Evolutionary conservation across 2,888 invertebrate genomes (phyloP), one percentile per base, ranked within the genome.

Genomic region (Leptopilina myrica): DNA sequence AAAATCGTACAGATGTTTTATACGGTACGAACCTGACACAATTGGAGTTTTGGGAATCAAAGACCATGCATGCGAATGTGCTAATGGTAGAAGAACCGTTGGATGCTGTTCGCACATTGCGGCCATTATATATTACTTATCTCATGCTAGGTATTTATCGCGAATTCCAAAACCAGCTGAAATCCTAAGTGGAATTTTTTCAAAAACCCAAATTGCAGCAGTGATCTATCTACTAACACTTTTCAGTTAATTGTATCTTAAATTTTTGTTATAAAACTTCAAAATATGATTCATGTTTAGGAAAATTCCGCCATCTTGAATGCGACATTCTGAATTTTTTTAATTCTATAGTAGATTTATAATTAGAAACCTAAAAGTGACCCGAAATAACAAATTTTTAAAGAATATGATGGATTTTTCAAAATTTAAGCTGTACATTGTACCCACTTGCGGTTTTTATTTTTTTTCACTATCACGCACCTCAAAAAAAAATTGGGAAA

Each of bases 81-180:
- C 78, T 43, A 78, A 78, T 69, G 78, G 78, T 12, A 33, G 53
- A 53, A 67, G 73, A 26, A 78, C 78, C 15, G 56, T 75, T 53
- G 78, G 75, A 15, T 73, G 77, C 43, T 73, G 66, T 67, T 66
- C 78, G 53, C 67, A 78, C 49, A 59, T 76, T 76, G 59, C 67
- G 43, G 76, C 82, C 4, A 66, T 83, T 53, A 56, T 81, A 26
- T 84, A 79, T 79, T 82, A 79, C 76, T 49, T 83, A 15, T 14
- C 56, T 12, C 56, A 11, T 4, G 56, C 9, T 14, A 56, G 56
- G 56, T 56, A 56, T 2, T 56, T 56, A 56, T 56, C 56, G 12
- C 9, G 56, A 11, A 56, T 56, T 56, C 56, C 12, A 12, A 56
- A 11, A 56, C 56, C 56, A 9, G 56, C 56, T 14, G 12, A 56